phyloP scores from a whole-genome alignment of 2,113 vertebrate species.

The Paraplagusia blochii region DNA sequence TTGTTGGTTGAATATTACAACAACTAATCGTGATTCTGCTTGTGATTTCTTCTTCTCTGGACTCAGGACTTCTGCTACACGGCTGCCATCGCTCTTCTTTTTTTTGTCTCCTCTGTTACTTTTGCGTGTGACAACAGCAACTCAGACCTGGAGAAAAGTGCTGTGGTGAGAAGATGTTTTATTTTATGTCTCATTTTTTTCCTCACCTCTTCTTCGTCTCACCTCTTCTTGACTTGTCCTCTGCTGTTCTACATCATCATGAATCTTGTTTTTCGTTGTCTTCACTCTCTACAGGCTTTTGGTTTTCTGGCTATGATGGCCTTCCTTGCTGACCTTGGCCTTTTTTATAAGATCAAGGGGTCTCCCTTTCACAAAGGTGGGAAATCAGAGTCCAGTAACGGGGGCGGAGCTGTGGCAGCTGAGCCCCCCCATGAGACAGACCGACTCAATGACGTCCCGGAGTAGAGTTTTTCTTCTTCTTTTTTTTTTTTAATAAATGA shows the following conservation, averaged over 20 bases:
- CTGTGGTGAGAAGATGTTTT: constrained; percentile 74
- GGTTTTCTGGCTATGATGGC: constrained; percentile 75
- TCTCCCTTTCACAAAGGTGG: fast-evolving
- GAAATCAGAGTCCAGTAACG: neutral
- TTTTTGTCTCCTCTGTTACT: constrained; percentile 77
- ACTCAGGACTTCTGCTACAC: constrained; percentile 82
- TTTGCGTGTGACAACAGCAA: constrained; percentile 62
- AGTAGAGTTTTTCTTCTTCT: constrained; percentile 1
- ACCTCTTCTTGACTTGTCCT: neutral
- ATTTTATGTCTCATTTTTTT: neutral
- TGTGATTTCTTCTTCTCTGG: constrained; percentile 2
- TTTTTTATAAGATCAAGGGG: neutral
- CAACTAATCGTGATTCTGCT: neutral
- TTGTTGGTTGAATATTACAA: no score
- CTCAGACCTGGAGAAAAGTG: constrained; percentile 45
- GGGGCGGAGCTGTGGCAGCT: fast-evolving
- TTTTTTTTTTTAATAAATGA: no score
- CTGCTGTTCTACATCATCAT: neutral
- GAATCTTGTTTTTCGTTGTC: neutral
- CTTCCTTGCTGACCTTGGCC: constrained; percentile 62
- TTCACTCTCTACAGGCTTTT: constrained; percentile 75
- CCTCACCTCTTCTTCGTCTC: neutral
- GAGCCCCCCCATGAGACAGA: constrained; percentile 49
- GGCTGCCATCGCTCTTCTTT: neutral
- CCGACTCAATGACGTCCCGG: constrained; percentile 64